Evolutionary conservation across 2,888 invertebrate genomes (phyloP), one percentile per base, ranked within the genome.

Genomic region (Blastobasis lacticolella): DNA sequence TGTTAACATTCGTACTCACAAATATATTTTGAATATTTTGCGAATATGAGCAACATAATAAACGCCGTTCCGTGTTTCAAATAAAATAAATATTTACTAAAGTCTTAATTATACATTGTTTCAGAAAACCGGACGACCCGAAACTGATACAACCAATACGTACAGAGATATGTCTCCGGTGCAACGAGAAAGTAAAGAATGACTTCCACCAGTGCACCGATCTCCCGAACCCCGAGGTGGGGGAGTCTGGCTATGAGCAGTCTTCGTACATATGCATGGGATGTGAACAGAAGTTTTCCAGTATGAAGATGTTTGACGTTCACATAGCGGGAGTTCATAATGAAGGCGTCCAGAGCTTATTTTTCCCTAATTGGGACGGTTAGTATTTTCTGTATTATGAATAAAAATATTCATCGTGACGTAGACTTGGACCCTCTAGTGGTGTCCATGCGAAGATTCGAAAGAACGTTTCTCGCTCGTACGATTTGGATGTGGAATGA

Each of bases 251-350:
- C n/a, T 8, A 5, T 4, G 10, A 43, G 10, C 6, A 10, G 6
- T 37, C 10, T 5, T 51, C 23, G 1, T 72, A 66, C 41, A 36
- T 57, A 1, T 82, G 81, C 49, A 49, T 70, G 0, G 78, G 72
- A 0, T 82, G 82, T 37, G 55, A 70, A 0, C 65, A 74, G 40
- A 43, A 58, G 0, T 80, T 73, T 42, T 36, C 41, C 0, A 69
- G 57, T 4, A 48, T 78, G 0, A 56, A 61, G 0, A 10, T 63
- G 4, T 85, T 76, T 50, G 72, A 79, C 41, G 43, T 63, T 0
- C 85, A 86, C 49, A 65, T 82, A 0, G 58, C 69, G 0, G 64
- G 60, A 0, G 37, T 59, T 2, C 85, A 86, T 49, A 57, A 62
- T 0, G 65, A 74, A 0, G 61, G 57, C 0, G 58, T 70, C 0